A percentile compares a stretch with the other conserved stretches of the same genome.
Conservation (phyloP, 2,113 vertebrate genomes). For the Passer montanus region DNA sequence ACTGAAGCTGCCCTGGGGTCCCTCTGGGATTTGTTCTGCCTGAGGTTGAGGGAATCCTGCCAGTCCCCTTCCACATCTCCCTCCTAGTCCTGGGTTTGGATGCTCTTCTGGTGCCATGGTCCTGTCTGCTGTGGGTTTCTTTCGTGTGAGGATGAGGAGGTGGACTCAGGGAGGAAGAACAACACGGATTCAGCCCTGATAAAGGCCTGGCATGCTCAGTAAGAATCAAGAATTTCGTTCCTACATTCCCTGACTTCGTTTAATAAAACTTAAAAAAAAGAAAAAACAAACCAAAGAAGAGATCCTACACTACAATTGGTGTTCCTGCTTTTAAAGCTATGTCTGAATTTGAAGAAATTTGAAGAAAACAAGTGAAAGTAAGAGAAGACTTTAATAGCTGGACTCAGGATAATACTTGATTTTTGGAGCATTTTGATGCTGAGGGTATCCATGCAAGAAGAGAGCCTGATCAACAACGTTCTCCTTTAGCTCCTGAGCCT, state of each 20-base stretch:
- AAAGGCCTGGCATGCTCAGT: background rate
- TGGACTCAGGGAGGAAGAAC: background rate
- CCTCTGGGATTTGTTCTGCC: background rate
- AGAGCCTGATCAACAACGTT: rapidly evolving
- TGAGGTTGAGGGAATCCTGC: background rate
- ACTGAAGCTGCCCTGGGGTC: background rate
- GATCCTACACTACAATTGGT: background rate
- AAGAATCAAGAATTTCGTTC: background rate
- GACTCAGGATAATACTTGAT: background rate
- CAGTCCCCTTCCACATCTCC: rapidly evolving
- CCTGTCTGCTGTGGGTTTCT: background rate
- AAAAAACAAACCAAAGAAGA: no score
- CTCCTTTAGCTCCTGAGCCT: background rate
- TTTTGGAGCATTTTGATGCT: background rate
- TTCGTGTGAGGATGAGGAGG: background rate
- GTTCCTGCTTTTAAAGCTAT: background rate
- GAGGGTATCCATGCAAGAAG: rapidly evolving
- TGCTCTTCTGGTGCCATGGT: background rate
- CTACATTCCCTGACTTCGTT: background rate
- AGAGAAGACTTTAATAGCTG: background rate
- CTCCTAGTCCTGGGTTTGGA: no score
- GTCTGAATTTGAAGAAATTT: background rate
- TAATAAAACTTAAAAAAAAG: background rate
- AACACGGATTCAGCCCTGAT: background rate
- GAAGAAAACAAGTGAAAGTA: background rate